Evolutionary conservation across 2,797 vertebrate species (phyloP), one percentile per base, ranked within the genome.

Genomic region (Fratercula arctica): DNA sequence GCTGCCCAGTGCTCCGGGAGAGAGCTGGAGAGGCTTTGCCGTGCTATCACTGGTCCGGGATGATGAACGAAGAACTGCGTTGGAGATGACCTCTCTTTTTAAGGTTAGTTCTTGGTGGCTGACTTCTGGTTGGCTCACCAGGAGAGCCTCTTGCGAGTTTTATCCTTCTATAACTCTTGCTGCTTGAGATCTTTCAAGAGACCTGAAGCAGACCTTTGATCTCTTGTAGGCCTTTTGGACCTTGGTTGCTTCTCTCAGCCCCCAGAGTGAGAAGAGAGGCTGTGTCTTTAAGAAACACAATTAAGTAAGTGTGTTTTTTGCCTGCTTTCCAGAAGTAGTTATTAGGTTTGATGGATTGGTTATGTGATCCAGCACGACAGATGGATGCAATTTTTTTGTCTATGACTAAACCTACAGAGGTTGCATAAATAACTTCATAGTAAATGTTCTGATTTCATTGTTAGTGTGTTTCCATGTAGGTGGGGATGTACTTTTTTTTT

Each of bases 41-140:
- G 0, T 2, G 19, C 1, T 1, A 0, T 10, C 4, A 0, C 0
- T 20, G 11, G 10, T 15, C 41, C 10, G n/a, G 35, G 16, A 4
- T 24, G n/a, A 8, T 13, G 29, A 8, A 10, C 0, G 2, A 39
- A 33, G 16, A 41, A 2, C 14, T 46, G 7, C 6, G 6, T 5
- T 11, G 20, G 45, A 33, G 10, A 3, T 28, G 29, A 11, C 2
- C 21, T 11, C 17, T 18, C 13, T n/a, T 23, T 54, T 41, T 26
- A 18, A 7, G 31, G 56, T 59, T 3, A 4, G 10, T 37, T 46
- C 43, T 56, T n/a, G 10, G 3, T n/a, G 57, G 16, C 13, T 53
- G 10, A 4, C 12, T 81, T 66, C 5, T 18, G 45, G 61, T 3
- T 0, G 1, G 33, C 3, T 69, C 0, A 0, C 24, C 14, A 18